These are phyloP conservation scores for Galemys pyrenaicus DNA, from an alignment of 2,113 vertebrate genomes.

Conservation along the genomic window DNA sequence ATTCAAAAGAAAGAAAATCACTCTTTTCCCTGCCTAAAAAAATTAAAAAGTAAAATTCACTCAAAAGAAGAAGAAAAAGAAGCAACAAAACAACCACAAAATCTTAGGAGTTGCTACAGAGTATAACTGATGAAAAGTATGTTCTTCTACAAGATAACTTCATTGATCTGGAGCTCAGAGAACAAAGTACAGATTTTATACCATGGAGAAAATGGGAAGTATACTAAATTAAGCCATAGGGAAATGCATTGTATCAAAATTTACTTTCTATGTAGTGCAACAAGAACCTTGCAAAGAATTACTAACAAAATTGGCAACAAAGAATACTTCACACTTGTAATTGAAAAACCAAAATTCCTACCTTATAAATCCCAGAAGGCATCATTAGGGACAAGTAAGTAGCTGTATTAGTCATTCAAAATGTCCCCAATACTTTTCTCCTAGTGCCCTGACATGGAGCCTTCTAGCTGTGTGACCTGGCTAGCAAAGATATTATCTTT, in stretches of 20 bases:
- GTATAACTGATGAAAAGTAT: background rate
- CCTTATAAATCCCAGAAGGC: conserved; percentile 11
- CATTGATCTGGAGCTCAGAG: conserved; percentile 9
- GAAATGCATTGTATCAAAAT: conserved; percentile 53
- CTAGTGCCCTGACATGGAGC: background rate
- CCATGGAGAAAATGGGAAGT: background rate
- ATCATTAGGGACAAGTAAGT: background rate
- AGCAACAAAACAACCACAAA: background rate
- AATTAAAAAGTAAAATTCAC: background rate
- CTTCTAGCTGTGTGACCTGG: background rate
- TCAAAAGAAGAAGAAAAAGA: background rate
- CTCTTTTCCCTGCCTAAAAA: background rate
- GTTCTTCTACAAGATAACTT: background rate
- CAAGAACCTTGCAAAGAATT: conserved; percentile 42
- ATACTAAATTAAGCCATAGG: conserved; percentile 8
- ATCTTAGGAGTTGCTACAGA: background rate
- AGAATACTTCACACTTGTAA: conserved; percentile 50
- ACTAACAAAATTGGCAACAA: conserved; percentile 57
- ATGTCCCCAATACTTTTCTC: background rate
- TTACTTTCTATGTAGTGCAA: conserved; percentile 38
- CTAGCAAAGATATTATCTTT: background rate
- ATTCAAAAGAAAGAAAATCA: background rate
- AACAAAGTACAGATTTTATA: background rate
- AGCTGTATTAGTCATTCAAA: background rate
- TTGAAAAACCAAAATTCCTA: conserved; percentile 40